phyloP scores from a whole-genome alignment of 2,888 invertebrate genomes.

The Dioctria linearis region DNA sequence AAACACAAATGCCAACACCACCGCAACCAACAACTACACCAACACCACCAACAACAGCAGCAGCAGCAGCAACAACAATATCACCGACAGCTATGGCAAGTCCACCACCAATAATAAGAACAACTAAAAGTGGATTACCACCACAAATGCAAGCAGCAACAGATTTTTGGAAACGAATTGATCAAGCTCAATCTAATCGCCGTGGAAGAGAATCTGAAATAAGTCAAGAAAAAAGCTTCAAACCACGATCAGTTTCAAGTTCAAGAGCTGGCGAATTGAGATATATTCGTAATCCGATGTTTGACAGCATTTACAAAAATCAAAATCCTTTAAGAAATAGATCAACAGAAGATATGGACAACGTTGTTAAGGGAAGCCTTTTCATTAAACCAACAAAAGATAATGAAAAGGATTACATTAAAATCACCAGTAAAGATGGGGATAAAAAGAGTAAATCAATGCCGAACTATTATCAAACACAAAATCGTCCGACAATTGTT shows the following conservation, averaged over 20 bases:
- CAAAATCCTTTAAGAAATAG: slow-evolving; percentile 28
- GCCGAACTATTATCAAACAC: slow-evolving; percentile 68
- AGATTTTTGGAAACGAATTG: slow-evolving; percentile 78
- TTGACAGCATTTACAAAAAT: slow-evolving; percentile 54
- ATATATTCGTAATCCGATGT: slow-evolving; percentile 63
- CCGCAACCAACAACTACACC: slow-evolving; percentile 59
- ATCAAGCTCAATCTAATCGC: slow-evolving; percentile 71
- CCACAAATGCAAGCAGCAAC: slow-evolving; percentile 72
- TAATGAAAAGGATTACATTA: slow-evolving; percentile 64
- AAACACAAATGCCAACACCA: slow-evolving; percentile 64
- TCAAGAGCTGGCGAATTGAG: slow-evolving; percentile 65
- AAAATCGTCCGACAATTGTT: background rate
- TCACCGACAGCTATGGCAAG: slow-evolving; percentile 54
- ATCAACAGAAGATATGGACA: slow-evolving; percentile 58
- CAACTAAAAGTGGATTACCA: slow-evolving; percentile 67
- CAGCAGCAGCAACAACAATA: slow-evolving; percentile 63
- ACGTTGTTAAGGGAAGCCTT: slow-evolving; percentile 67
- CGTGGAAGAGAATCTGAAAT: slow-evolving; percentile 61
- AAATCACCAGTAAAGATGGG: slow-evolving; percentile 64
- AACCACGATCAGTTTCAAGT: slow-evolving; percentile 68
- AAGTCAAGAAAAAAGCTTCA: slow-evolving; percentile 59
- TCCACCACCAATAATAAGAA: slow-evolving; percentile 65
- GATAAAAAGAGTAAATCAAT: slow-evolving; percentile 68
- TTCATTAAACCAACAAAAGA: slow-evolving; percentile 67
- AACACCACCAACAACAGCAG: slow-evolving; percentile 59